Evolutionary conservation across 2,113 vertebrate genomes (phyloP).

Genomic region (Gobiocypris rarus): DNA sequence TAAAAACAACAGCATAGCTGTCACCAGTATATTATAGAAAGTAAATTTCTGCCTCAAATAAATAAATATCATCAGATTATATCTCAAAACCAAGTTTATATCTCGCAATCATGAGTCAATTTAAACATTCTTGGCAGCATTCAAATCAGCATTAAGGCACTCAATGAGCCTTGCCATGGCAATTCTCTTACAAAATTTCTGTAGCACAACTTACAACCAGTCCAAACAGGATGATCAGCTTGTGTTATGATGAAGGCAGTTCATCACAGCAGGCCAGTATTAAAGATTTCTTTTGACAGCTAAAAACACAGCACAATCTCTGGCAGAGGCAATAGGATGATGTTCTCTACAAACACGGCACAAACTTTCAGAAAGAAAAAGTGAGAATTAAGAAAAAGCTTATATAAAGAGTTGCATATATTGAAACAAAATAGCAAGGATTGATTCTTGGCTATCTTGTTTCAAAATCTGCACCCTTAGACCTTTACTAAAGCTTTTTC

Average conservation of each 20-base stretch:
- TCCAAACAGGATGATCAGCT: slow-evolving; percentile 16
- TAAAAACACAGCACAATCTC: background rate
- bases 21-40: background rate
- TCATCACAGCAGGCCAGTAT: slow-evolving; percentile 71
- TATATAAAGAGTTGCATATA: background rate
- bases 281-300: slow-evolving; percentile 14
- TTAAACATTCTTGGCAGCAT: slow-evolving; percentile 82
- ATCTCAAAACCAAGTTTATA: background rate
- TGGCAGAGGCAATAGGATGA: background rate
- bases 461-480: background rate
- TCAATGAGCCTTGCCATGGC: slow-evolving; percentile 85
- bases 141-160: slow-evolving; percentile 84
- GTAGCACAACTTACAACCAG: slow-evolving; percentile 79
- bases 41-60: background rate
- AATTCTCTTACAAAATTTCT: slow-evolving; percentile 83
- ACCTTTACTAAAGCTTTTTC: background rate
- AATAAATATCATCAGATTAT: background rate
- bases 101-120: slow-evolving; percentile 61
- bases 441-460: background rate
- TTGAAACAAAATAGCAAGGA: background rate
- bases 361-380: slow-evolving; percentile 2
- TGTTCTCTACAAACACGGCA: background rate
- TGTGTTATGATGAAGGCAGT: slow-evolving; percentile 81
- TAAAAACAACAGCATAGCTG: background rate
- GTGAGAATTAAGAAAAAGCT: background rate